Base-by-base conservation (phyloP, 2,113 vertebrate species). In the Chitala chitala region DNA sequence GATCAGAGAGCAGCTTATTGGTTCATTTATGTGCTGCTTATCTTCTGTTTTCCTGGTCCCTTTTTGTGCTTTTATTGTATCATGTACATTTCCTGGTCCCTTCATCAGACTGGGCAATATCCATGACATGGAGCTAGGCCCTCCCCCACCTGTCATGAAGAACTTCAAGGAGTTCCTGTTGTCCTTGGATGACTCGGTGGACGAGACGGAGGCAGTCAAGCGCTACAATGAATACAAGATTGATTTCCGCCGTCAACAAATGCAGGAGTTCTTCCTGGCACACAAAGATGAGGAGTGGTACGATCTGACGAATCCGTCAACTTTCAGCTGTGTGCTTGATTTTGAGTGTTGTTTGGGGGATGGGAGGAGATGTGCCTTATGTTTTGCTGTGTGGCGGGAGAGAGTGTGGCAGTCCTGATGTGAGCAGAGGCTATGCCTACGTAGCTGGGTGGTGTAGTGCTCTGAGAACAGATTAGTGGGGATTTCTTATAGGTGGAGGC, bases 221-320 rank as follows among this genome's bases (percentile, higher is more conserved):
- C 94, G 94, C 42, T 97, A 97, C 80, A 96, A 97, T 24, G 94
- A 96, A 75, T 97, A 97, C 78, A 97, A 97, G 85, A 83, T 96
- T 3, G 94, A 97, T 75, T 97, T 94, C 79, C 89, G 94, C 7
- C 90, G 95, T 3, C 95, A 97, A 82, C 94, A 97, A 89, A 95
- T 97, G 94, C 94, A 97, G 81, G 94, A 97, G 42, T 97, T 97
- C 87, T 97, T 97, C 87, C 84, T 97, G 80, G 90, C 94, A 53
- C 95, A 97, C 83, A 97, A 97, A 86, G 94, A 95, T 26, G 94
- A 97, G 86, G 95, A 97, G 92, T 97, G 95, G 95, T 97, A 92
- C 83, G 94, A 75, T 56, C 58, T 29, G 22, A 9, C 58, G 31
- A 58, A 26, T 3, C 42, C n/a, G n/a, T n/a, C n/a, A n/a, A 1